Evolutionary conservation across 2,113 vertebrate species (phyloP).

Genomic region (Myiagra hebetior): DNA sequence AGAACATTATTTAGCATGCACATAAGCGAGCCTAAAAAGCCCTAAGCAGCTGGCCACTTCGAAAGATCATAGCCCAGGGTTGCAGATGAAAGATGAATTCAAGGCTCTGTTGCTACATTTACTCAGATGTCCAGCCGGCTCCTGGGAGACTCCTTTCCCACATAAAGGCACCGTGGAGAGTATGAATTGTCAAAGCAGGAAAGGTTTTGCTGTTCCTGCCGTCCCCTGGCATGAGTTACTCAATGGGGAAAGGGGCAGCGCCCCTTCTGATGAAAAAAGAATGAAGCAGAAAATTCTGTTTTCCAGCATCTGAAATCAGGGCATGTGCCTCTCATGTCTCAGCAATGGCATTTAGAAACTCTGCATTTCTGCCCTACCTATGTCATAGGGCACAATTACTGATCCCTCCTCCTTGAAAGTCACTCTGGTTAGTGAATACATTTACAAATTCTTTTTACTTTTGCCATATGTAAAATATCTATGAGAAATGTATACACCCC

Average conservation of each 20-base stretch:
- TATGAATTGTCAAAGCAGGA: not conserved
- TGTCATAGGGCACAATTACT: not conserved
- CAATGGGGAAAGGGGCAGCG: not conserved
- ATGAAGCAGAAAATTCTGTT: not conserved
- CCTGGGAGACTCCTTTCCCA: not conserved
- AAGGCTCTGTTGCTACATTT: not conserved
- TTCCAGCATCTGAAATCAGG: not conserved
- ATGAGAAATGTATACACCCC: not conserved
- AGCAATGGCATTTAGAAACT: not conserved
- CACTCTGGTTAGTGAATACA: not conserved
- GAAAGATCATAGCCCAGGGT: not conserved
- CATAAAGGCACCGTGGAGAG: not conserved
- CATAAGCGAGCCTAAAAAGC: not conserved
- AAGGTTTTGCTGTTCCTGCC: not conserved
- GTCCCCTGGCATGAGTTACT: not conserved
- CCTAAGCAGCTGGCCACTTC: not conserved
- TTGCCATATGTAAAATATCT: not conserved
- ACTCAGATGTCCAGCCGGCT: not conserved
- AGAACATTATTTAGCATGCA: not conserved
- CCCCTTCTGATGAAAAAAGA: not conserved
- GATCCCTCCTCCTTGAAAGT: not conserved
- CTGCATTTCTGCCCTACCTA: not conserved
- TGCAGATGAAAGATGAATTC: not conserved
- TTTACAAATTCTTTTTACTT: not conserved
- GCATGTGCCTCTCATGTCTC: not conserved